phyloP scores from a whole-genome alignment of 2,888 invertebrate species.

The Philhelius pedissequus region DNA sequence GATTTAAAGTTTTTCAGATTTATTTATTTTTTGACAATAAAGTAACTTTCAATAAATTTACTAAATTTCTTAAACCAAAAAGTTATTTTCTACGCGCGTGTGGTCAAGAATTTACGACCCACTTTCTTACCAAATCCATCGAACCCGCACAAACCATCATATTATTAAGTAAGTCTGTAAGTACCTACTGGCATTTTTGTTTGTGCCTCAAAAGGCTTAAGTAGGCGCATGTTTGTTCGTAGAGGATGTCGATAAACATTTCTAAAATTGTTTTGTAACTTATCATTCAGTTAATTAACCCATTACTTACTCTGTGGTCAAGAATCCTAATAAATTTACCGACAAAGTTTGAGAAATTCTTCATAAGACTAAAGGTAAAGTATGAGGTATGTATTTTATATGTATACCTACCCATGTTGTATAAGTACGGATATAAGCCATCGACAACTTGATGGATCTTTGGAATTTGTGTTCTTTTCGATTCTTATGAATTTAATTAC shows the following conservation, averaged over 20 bases:
- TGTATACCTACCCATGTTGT: too few relatives aligned
- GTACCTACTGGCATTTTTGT: background rate
- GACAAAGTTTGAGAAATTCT: conserved; percentile 33
- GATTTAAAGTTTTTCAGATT: too few relatives aligned
- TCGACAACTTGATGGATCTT: conserved; percentile 25
- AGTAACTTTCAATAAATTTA: background rate
- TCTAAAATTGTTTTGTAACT: conserved; percentile 21
- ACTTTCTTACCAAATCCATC: background rate
- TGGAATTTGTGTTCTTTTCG: conserved; percentile 42
- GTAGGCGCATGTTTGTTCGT: background rate
- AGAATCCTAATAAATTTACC: conserved; percentile 7
- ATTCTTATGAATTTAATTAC: conserved; percentile 55
- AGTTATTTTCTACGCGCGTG: background rate
- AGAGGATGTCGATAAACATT: background rate
- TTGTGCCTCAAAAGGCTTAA: background rate
- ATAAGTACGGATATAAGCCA: background rate
- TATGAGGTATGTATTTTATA: background rate
- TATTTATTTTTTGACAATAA: too few relatives aligned
- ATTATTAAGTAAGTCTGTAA: background rate
- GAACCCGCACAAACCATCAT: too few relatives aligned
- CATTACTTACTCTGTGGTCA: conserved; percentile 38
- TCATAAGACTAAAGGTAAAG: too few relatives aligned
- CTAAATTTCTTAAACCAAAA: background rate
- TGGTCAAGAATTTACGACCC: conserved; percentile 4
- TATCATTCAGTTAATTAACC: conserved; percentile 65